Conservation (phyloP, 2,797 vertebrate species). For the Luscinia luscinia region DNA sequence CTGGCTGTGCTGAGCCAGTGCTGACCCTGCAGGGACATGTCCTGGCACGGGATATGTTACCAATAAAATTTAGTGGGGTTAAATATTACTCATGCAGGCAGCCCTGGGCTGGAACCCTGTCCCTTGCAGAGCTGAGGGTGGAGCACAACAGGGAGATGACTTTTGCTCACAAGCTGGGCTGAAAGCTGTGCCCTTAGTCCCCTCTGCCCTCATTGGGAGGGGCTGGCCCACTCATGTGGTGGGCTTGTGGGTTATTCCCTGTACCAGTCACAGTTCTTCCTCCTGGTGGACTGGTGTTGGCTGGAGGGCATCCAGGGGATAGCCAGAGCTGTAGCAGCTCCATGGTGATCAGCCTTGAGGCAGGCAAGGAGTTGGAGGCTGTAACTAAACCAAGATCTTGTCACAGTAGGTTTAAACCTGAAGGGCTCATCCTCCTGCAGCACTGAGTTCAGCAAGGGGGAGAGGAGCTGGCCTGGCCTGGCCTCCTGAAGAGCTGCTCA, state of each 20-base stretch:
- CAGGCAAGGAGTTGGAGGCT: neutral
- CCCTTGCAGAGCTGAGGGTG: neutral
- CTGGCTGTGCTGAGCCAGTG: neutral
- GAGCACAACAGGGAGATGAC: neutral
- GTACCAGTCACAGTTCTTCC: neutral
- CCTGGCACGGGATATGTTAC: slow-evolving; percentile 44
- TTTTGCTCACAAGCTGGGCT: neutral
- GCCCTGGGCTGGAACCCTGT: neutral
- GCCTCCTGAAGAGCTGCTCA: neutral
- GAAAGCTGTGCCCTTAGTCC: neutral
- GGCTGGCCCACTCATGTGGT: neutral
- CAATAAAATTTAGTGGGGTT: slow-evolving; percentile 63
- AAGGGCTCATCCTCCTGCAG: neutral
- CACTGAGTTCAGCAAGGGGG: neutral
- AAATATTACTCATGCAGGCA: slow-evolving; percentile 60
- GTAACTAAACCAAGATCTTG: neutral
- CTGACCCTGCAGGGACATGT: neutral
- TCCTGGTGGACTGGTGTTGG: neutral
- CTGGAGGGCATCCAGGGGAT: neutral
- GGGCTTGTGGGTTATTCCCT: neutral
- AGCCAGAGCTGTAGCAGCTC: neutral
- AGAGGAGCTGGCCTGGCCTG: neutral
- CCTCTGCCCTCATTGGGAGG: neutral
- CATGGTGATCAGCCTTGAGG: neutral
- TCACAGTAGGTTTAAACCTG: neutral